A percentile compares a stretch with the other conserved stretches of the same genome.
phyloP scores from a whole-genome alignment of 2,113 vertebrate species.

The Sorex fumeus region DNA sequence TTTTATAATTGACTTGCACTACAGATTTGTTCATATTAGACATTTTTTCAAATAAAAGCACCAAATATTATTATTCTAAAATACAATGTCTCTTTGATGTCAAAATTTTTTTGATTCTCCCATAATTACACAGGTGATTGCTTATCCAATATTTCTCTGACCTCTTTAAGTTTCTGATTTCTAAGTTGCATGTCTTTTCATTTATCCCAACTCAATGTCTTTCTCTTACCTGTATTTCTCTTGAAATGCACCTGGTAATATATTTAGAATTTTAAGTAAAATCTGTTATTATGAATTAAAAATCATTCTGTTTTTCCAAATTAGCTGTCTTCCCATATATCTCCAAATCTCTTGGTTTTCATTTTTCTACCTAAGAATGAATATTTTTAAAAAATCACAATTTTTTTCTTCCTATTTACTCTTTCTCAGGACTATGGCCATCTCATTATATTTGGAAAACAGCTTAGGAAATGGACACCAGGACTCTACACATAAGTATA shows the following conservation, averaged over 20 bases:
- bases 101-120: slow-evolving; percentile 23
- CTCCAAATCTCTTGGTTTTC: slow-evolving; percentile 61
- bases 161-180: slow-evolving; percentile 26
- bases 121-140: not conserved
- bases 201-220: slow-evolving; percentile 56
- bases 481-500: not conserved
- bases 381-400: not conserved
- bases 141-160: not conserved
- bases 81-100: not conserved
- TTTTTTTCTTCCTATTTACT: slow-evolving; percentile 9
- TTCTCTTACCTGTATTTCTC: slow-evolving; percentile 39
- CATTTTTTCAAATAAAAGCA: not conserved
- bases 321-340: slow-evolving; percentile 7
- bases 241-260: slow-evolving; percentile 52
- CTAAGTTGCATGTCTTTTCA: slow-evolving; percentile 39
- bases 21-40: slow-evolving; percentile 29
- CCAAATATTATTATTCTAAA: not conserved
- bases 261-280: slow-evolving; percentile 61
- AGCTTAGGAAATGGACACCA: not conserved
- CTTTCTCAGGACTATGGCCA: not conserved
- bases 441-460: not conserved
- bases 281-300: slow-evolving; percentile 45
- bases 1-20: not conserved
- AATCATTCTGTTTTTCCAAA: not conserved
- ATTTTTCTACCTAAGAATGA: slow-evolving; percentile 8